A percentile compares a stretch with the other conserved stretches of the same genome.
These are phyloP conservation scores for Metellina segmentata DNA, from an alignment of 2,888 invertebrate species.

Conservation along the genomic window DNA sequence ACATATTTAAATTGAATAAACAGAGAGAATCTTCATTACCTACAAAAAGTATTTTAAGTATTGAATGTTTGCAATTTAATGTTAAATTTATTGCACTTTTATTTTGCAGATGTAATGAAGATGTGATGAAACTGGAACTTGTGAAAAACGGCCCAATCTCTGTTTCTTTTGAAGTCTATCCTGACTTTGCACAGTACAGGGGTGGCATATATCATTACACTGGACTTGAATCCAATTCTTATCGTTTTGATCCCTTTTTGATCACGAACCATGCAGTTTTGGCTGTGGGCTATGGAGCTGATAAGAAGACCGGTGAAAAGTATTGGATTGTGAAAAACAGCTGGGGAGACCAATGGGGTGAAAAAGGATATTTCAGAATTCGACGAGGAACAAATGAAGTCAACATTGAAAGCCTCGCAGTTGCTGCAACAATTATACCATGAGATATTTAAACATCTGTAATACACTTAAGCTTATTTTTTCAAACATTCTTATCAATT, in stretches of 20 bases:
- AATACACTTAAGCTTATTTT: not conserved
- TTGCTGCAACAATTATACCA: conserved; percentile 77
- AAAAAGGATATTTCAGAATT: conserved; percentile 79
- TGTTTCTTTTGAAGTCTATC: conserved; percentile 82
- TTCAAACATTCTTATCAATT: not conserved
- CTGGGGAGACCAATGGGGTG: conserved; percentile 80
- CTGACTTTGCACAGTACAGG: conserved; percentile 81
- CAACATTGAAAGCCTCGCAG: conserved; percentile 76
- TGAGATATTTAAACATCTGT: conserved; percentile 12
- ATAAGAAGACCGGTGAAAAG: conserved; percentile 79
- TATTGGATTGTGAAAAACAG: conserved; percentile 79
- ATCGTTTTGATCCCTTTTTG: conserved; percentile 80
- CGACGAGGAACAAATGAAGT: conserved; percentile 79
- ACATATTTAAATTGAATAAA: not conserved
- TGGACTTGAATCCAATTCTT: conserved; percentile 76
- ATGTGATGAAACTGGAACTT: conserved; percentile 81
- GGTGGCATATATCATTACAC: conserved; percentile 82
- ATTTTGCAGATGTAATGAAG: conserved; percentile 82
- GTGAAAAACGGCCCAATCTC: conserved; percentile 82
- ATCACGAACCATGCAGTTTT: conserved; percentile 81
- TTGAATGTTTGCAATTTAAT: not conserved
- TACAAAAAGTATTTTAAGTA: not conserved
- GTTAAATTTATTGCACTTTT: not conserved
- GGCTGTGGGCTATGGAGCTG: conserved; percentile 81
- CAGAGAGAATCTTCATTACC: not conserved